Percentiles rank a stretch among this genome's conserved stretches.
phyloP scores from a whole-genome alignment of 1,140 invertebrate species.

The Rhopalosiphum padi region DNA sequence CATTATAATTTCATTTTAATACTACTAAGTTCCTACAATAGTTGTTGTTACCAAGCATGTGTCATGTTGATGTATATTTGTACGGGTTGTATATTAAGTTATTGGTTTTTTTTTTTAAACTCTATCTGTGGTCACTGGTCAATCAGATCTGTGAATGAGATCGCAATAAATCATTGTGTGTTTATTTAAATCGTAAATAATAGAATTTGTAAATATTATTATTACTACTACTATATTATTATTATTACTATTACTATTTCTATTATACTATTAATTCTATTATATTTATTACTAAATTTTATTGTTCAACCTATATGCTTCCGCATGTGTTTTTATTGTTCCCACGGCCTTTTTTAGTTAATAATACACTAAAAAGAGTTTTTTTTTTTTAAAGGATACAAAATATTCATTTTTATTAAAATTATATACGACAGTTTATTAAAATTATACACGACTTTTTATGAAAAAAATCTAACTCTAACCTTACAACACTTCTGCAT shows the following conservation, averaged over 20 bases:
- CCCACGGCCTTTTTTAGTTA: constrained; percentile 1
- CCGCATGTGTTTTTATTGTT: constrained; percentile 51
- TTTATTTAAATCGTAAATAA: constrained; percentile 50
- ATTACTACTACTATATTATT: constrained; percentile 39
- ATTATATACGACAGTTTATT: constrained; percentile 28
- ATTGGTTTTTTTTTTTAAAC: constrained; percentile 40
- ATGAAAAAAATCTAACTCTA: not conserved
- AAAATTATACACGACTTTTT: not conserved
- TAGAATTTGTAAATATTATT: constrained; percentile 49
- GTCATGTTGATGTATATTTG: constrained; percentile 30
- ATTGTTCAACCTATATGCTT: constrained; percentile 45
- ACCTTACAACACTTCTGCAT: not conserved
- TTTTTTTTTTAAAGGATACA: not conserved
- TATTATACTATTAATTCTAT: constrained; percentile 32
- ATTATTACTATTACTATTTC: constrained; percentile 12
- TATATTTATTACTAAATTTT: constrained; percentile 32
- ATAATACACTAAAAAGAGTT: not conserved
- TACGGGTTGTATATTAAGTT: constrained; percentile 49
- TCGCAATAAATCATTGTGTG: constrained; percentile 52
- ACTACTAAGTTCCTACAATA: constrained; percentile 42
- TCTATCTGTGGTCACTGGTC: constrained; percentile 31
- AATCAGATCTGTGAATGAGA: constrained; percentile 4
- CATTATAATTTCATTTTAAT: constrained; percentile 32
- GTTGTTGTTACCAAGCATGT: constrained; percentile 51
- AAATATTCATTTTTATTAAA: constrained; percentile 17